Evolutionary conservation across 2,797 vertebrate species (phyloP), one percentile per base, ranked within the genome.

Genomic region (Hipposideros larvatus): DNA sequence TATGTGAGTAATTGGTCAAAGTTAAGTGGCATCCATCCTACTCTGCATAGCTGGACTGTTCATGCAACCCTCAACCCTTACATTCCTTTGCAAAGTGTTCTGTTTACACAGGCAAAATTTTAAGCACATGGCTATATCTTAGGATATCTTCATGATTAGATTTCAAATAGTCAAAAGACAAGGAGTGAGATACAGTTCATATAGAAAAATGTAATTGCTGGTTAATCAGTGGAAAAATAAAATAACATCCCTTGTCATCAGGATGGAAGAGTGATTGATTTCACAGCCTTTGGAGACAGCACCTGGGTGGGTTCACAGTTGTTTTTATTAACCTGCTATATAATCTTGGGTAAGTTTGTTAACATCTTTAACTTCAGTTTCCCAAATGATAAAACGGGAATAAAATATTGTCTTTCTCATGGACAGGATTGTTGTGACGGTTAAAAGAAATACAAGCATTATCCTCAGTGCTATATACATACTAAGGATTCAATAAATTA

Each of bases 31-130:
- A 92, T 92, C 95, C 73, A 80, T 78, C 87, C 96, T 66, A 10
- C 78, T 95, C 55, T 37, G 96, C 97, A 98, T 87, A 96, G 93
- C 96, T 97, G 85, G 96, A 92, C 95, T 97, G 61, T 78, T 97
- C 97, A 91, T 95, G 91, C 95, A 98, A 94, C 95, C 94, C 96
- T 93, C 96, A 97, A 94, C 95, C 78, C 91, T 96, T 77, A 87
- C 94, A 97, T 97, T 98, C 96, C 63, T 90, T 92, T 1, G 3
- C 66, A 90, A 97, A 96, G 79, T 73, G 43, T 73, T 96, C 91
- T 97, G 41, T 37, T 97, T 98, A 96, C 79, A n/a, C 71, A 93
- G 87, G 94, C 85, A 78, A 97, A 89, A 96, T 95, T 95, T 96
- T 96, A 96, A 97, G 92, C 11, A 88, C 9, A 5, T 94, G 0